These are phyloP conservation scores for Anolis sagrei DNA, from an alignment of 2,113 vertebrate species.

Conservation along the genomic window DNA sequence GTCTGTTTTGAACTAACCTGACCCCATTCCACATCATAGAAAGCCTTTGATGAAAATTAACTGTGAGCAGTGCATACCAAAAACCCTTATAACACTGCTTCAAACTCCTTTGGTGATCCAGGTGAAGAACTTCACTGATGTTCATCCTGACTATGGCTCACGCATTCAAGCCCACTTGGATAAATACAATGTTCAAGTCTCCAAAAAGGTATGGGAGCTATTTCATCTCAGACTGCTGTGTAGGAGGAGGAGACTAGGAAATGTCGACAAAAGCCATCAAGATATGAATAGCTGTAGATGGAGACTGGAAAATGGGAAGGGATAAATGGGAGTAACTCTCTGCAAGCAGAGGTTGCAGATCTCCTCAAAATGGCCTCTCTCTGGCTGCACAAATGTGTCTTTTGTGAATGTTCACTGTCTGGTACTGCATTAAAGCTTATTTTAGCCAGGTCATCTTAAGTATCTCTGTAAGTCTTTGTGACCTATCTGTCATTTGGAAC, in stretches of 20 bases:
- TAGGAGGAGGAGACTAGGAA: neutral
- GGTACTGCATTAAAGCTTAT: neutral
- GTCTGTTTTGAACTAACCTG: too few relatives aligned
- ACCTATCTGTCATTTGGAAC: neutral
- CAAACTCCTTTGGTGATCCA: constrained; percentile 57
- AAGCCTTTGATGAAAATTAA: too few relatives aligned
- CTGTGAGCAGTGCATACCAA: too few relatives aligned
- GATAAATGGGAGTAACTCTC: neutral
- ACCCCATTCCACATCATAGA: too few relatives aligned
- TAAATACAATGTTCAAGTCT: constrained; percentile 80
- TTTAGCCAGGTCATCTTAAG: neutral
- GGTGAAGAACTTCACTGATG: constrained; percentile 88
- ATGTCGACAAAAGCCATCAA: neutral
- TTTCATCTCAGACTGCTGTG: neutral
- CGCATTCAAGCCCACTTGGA: constrained; percentile 83
- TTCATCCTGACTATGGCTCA: constrained; percentile 86
- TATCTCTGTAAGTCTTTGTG: neutral
- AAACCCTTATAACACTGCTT: neutral
- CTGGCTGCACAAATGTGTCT: neutral
- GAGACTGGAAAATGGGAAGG: neutral
- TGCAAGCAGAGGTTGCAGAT: neutral
- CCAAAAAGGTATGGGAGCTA: constrained; percentile 76
- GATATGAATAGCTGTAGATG: neutral
- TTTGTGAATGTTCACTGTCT: neutral
- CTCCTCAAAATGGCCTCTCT: too few relatives aligned